Conservation (phyloP, 1,140 invertebrate genomes). For the Nasonia vitripennis region DNA sequence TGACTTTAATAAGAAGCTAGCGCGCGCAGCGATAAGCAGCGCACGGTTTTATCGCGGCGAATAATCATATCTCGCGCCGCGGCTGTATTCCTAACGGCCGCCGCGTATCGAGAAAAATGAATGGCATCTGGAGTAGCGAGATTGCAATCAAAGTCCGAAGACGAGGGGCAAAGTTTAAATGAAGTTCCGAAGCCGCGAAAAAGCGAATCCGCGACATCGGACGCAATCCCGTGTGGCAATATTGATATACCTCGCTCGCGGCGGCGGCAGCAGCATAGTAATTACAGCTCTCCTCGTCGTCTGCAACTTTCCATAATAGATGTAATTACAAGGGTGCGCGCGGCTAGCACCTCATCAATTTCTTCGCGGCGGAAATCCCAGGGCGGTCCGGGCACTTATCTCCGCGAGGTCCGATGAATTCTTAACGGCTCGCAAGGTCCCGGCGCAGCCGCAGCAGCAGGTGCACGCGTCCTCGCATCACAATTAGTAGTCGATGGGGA, state of each 20-base stretch:
- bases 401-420: conserved; percentile 13
- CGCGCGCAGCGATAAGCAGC: not conserved
- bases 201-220: too few species aligned
- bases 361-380: not conserved
- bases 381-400: conserved; percentile 16
- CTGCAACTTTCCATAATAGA: not conserved
- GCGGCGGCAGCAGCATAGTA: too few species aligned
- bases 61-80: not conserved
- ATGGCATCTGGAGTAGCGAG: not conserved
- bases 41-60: not conserved
- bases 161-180: too few species aligned
- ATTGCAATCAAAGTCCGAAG: not conserved
- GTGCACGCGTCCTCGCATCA: conserved; percentile 12
- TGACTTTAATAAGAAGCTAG: not conserved
- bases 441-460: not conserved
- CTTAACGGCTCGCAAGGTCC: not conserved
- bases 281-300: too few species aligned
- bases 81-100: not conserved
- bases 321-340: too few species aligned
- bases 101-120: not conserved
- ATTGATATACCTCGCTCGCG: too few species aligned
- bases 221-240: too few species aligned
- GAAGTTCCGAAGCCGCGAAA: too few species aligned
- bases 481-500: conserved; percentile 33
- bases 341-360: not conserved